These are phyloP conservation scores for Pangasius larnaudii DNA, from an alignment of 2,797 vertebrate genomes.

Conservation along the genomic window DNA sequence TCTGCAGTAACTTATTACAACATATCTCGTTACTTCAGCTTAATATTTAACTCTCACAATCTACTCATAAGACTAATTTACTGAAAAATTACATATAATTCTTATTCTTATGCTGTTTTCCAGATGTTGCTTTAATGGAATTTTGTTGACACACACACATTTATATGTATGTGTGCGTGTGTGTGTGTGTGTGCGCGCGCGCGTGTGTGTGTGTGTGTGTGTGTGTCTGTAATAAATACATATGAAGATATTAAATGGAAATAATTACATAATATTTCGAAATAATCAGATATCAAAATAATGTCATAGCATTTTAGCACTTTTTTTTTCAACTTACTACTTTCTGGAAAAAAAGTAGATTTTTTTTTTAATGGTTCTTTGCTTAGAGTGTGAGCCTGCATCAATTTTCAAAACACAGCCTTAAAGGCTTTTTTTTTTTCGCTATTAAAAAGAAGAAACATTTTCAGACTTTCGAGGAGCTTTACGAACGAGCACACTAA, in stretches of 20 bases:
- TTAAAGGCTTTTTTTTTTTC: neutral
- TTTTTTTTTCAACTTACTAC: no score
- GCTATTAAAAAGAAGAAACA: neutral
- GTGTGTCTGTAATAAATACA: no score
- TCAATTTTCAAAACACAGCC: neutral
- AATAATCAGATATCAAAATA: neutral
- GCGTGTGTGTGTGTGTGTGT: no score
- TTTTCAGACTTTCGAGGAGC: neutral
- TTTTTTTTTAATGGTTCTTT: no score
- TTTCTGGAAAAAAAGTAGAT: no score
- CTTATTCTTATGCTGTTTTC: neutral
- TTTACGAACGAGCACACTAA: neutral
- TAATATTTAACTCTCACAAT: neutral
- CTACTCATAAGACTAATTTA: neutral
- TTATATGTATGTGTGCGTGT: no score
- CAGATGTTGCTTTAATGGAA: neutral
- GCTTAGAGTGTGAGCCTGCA: neutral
- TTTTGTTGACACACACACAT: no score
- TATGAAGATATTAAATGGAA: neutral
- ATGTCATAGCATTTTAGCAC: no score
- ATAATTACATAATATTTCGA: neutral
- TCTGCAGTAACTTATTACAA: neutral
- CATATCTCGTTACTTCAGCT: neutral
- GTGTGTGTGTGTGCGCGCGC: no score
- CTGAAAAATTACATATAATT: neutral